Base-by-base conservation (phyloP, 2,888 invertebrate genomes). In the Cephalotes varians region DNA sequence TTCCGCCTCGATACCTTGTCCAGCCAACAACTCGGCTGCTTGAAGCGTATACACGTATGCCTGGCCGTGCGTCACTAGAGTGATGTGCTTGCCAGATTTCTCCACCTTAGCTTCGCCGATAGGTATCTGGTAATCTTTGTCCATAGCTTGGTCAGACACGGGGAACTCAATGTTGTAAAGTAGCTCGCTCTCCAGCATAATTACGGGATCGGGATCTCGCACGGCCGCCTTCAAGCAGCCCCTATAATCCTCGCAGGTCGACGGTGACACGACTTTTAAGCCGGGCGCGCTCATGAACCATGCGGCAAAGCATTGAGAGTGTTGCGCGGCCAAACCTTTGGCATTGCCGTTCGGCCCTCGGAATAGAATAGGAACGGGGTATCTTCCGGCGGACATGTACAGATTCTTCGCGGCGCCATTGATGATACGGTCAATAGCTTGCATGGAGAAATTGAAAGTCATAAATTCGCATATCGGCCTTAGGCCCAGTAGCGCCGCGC, bases 401-500 rank as follows among this genome's bases (percentile, higher is more conserved):
- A 95, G 96, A 15, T 96, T 96, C 93, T 97, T 97, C 1, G 96
- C 97, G 34, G 97, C 97, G 1, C 96, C 96, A 80, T 91, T 91
- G 28, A 91, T 28, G 3, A 91, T 71, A 85, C 97, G 96, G 94
- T 97, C 97, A 86, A 97, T 97, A 62, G 97, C 96, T 95, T 97
- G 97, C 97, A 97, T 96, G 28, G 97, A 96, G 93, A 97, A 97
- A 93, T 97, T 97, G 93, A 96, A 97, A 7, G 97, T 97, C 97
- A 97, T 97, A 93, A 97, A 97, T 93, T 97, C 97, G 93, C 96
- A 96, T 76, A 97, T 95, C 9, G 97, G 97, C 87, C 95, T 94
- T 28, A 97, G 94, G n/a, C 97, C 97, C 77, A 96, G 96, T 95
- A 97, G 95, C 5, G 97, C 97, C 76, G 97, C 96, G 81, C 97